Base-by-base conservation (phyloP, 2,113 vertebrate genomes). In the Chloropsis hardwickii region DNA sequence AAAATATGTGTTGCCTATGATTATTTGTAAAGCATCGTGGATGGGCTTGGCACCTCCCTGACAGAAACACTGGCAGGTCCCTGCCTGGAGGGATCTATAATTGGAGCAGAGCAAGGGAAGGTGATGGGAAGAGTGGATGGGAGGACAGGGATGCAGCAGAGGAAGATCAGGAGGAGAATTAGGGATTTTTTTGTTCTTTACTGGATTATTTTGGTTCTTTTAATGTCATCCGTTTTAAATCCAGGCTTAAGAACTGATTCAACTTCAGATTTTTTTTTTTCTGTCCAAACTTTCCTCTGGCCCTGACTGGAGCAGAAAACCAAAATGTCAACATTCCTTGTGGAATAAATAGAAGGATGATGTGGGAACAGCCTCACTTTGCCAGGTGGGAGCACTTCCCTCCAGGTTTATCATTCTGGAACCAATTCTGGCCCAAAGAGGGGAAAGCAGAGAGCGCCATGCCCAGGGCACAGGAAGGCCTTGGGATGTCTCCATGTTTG, bases 11-110 rank as follows among this genome's bases (percentile, higher is more conserved):
- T 24, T 76, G 28, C 40, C 74, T 85, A 3, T 50, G 92, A 74
- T 82, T 90, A 80, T 76, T 91, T 92, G 82, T 80, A 90, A 79
- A 74, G 90, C 66, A 44, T 29, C 47, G 5, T 29, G 47, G 77
- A 86, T 22, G 67, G 44, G 65, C 56, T 92, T 85, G 92, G 92
- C 92, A 88, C 54, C 86, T 91, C 27, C 20, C 67, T 77, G 83
- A 89, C 20, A 21, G 92, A 51, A 94, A 80, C 74, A 72, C 11
- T 53, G 81, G 74, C 85, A 92, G 88, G 89, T 72, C 78, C n/a
- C 45, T 95, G 94, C 90, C 92, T 95, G 58, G 20, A 37, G 85
- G 86, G 81, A 79, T 57, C 83, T 86, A 64, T 58, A 90, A 90
- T 81, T 94, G 87, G 88, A 83, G 72, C 35, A 66, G 1, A 78